Base-by-base conservation (phyloP, 2,797 vertebrate species). In the Cossypha dichroa region DNA sequence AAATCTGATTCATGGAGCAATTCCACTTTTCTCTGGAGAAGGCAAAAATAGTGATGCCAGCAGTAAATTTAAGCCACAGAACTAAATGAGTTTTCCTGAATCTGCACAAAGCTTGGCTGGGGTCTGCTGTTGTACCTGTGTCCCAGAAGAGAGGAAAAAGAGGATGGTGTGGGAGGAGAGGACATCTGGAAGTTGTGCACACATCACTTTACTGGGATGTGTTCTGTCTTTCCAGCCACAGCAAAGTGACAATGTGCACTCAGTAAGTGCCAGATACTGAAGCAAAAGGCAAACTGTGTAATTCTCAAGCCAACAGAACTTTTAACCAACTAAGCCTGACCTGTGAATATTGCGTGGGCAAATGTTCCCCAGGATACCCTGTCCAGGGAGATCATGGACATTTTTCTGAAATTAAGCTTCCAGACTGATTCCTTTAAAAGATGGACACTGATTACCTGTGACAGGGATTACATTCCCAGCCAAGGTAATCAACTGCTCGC, bases 291-390 rank as follows among this genome's bases (percentile, higher is more conserved):
- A 67, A 76, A 23, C 5, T 25, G 1, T 34, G 15, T 5, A 34
- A 23, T 59, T 69, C 33, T 58, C 11, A 29, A 43, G 10, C 20
- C n/a, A 48, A 14, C 1, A 58, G 26, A 83, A 62, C 4, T 13
- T 58, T n/a, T 56, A 52, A 84, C 3, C 16, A 28, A 36, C 45
- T 2, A 11, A 62, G 6, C 14, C 9, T 59, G 46, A 59, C 31
- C 59, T 69, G 9, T 29, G 40, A n/a, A 15, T 6, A 17, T 22
- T 3, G 1, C 0, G 0, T 6, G 4, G 31, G 3, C 6, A 88
- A 55, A 49, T 5, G 4, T 10, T 87, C 64, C 63, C 21, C 29
- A 23, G 43, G 34, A 41, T 19, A 25, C 2, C 10, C 20, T 0
- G 0, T 21, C 14, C 51, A 51, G 12, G 6, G 15, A 0, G 1